Conservation (phyloP, 2,797 vertebrate species). For the Catharus ustulatus region DNA sequence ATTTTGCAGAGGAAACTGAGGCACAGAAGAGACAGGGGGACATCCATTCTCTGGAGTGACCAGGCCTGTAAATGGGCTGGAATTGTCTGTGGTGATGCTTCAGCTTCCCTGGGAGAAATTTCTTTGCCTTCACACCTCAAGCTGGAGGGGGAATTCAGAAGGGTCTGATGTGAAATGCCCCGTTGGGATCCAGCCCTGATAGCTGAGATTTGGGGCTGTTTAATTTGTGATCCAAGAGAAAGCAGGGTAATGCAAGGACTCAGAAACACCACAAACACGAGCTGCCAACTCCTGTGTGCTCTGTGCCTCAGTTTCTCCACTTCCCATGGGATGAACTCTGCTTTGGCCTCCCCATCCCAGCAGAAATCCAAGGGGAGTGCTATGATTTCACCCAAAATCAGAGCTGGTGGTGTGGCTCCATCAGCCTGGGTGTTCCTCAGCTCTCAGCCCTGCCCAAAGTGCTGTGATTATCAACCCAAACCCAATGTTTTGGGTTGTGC, state of each 20-base stretch:
- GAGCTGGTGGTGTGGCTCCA: fast-evolving
- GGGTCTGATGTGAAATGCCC: not conserved
- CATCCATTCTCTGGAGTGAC: not conserved
- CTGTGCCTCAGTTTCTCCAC: constrained; percentile 7
- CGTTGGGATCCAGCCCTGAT: not conserved
- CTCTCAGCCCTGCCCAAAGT: not conserved
- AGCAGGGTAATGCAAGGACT: not conserved
- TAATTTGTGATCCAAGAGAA: not conserved
- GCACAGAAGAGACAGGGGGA: not conserved
- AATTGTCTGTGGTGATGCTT: not conserved
- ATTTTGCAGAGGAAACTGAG: not conserved
- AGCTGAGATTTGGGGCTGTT: not conserved
- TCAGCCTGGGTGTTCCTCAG: not conserved
- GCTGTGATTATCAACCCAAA: not conserved
- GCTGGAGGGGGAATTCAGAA: not conserved
- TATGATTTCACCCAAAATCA: not conserved
- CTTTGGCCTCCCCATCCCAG: not conserved
- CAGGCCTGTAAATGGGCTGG: not conserved
- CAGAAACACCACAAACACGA: not conserved
- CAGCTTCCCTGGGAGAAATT: not conserved
- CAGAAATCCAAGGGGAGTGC: not conserved
- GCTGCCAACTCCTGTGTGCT: not conserved
- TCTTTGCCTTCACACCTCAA: not conserved
- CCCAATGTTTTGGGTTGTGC: not conserved
- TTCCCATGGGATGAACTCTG: not conserved